Evolutionary conservation across 2,888 invertebrate species (phyloP).

Genomic region (Folsomia candida): DNA sequence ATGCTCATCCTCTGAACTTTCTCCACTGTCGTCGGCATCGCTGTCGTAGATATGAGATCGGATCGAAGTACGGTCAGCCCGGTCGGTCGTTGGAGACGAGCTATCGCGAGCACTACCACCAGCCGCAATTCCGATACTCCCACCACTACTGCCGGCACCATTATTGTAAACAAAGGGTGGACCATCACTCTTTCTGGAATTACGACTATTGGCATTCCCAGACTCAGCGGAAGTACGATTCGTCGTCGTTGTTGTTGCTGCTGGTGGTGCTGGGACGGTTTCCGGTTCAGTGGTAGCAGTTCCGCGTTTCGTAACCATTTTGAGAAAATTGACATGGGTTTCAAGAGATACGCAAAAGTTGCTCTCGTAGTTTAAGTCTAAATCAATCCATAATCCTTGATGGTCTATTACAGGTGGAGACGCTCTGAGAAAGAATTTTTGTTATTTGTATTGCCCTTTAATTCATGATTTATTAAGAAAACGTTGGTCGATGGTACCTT

Average conservation of each 20-base stretch:
- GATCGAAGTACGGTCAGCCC: background rate
- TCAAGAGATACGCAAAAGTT: constrained; percentile 76
- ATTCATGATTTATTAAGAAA: background rate
- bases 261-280: background rate
- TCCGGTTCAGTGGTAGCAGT: constrained; percentile 31
- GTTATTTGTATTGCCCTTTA: too few species aligned
- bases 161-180: too few species aligned
- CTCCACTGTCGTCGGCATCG: constrained; percentile 75
- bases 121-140: too few species aligned
- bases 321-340: constrained; percentile 82
- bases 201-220: too few species aligned
- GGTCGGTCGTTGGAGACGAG: background rate
- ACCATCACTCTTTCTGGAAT: background rate
- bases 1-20: constrained; percentile 68
- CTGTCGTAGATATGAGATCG: constrained; percentile 64
- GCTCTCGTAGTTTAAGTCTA: constrained; percentile 77
- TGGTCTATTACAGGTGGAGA: constrained; percentile 70
- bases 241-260: background rate
- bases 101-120: background rate
- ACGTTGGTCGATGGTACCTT: constrained; percentile 24
- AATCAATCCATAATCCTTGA: constrained; percentile 83
- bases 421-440: constrained; percentile 55
- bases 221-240: too few species aligned
- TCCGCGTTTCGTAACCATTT: constrained; percentile 57
- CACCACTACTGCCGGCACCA: too few species aligned